Evolutionary conservation across 2,888 invertebrate species (phyloP), one percentile per base, ranked within the genome.

Genomic region (Tetropium fuscum): DNA sequence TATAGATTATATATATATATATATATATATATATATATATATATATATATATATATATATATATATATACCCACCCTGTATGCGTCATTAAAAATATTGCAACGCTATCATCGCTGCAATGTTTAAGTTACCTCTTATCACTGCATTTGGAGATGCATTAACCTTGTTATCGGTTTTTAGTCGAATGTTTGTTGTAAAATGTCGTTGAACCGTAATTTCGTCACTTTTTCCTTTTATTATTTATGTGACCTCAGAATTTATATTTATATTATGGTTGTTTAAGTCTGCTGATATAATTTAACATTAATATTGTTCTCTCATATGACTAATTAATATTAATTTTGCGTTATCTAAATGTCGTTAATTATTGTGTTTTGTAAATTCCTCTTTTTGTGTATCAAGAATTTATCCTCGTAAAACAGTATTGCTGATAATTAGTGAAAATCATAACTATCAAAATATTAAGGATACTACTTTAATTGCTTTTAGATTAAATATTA

Each of bases 101-200:
- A 51, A 19, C 15, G 40, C 20, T 51, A 51, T 40, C 51, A 18
- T n/a, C 19, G 51, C 51, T 30, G 51, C 51, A 51, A 22, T 60
- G 67, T 66, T 61, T 60, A 64, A 65, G 64, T 71, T 68, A 74
- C 72, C 72, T 72, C 74, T 76, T 76, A 76, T 76, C 75, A 54
- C 43, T 58, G 63, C 68, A 73, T 74, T 75, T 73, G 70, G 68
- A 75, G 72, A 73, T 73, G 73, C 74, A 75, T 72, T 74, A 75
- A 75, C 74, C 75, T 72, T 71, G 71, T 75, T 76, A 74, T 75
- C 75, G 70, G 69, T 68, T 70, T 73, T 60, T 56, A 67, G 68
- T 63, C 67, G 66, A 68, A 60, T 74, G 74, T 71, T 73, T 71
- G 67, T 74, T 60, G 58, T 59, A 45, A 47, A 61, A 66, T 62